Base-by-base conservation (phyloP, 2,113 vertebrate genomes). In the Gallinago undulata region DNA sequence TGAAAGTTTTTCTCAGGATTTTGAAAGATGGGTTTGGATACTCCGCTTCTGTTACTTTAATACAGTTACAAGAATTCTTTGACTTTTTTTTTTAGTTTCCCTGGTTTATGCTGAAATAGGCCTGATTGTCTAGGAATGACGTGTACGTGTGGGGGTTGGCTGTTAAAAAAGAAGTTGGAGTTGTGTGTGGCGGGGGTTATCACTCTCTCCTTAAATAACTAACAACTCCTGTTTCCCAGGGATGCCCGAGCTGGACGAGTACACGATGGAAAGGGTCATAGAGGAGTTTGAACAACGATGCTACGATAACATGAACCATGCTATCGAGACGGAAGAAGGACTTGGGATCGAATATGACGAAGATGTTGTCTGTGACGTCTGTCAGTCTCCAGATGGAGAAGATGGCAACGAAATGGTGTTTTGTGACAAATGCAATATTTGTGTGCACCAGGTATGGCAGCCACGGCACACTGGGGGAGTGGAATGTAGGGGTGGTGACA, bases 361-460 rank as follows among this genome's bases (percentile, higher is more conserved):
- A 94, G 99, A 99, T 18, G 99, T 99, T 23, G 99, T 99, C 43
- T 99, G 99, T 12, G 99, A 99, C 1, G 99, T 99, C 47, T 99
- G 99, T 82, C 99, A 98, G 97, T 99, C 99, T 13, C 99, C 99
- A 5, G 99, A 99, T 7, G 99, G 99, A 1, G 99, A 99, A 96
- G 99, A 99, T 5, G 99, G 99, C 97, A 99, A 99, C 3, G 99
- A 99, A 97, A 99, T 99, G 99, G 99, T 99, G 76, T 99, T 99
- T 97, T 99, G 99, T 77, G 99, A 99, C 98, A 99, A 99, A 93
- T 99, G 99, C 98, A 99, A 99, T 97, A 99, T 99, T 91, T 99
- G 99, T 4, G 99, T 99, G 62, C 99, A 99, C 94, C 99, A 99
- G 99, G 99, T 99, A 97, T 4, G 90, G 74, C 11, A 2, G 64